Percentiles rank a stretch among this genome's conserved stretches.
Evolutionary conservation across 2,888 invertebrate species (phyloP).

Genomic region (Ischnura elegans): DNA sequence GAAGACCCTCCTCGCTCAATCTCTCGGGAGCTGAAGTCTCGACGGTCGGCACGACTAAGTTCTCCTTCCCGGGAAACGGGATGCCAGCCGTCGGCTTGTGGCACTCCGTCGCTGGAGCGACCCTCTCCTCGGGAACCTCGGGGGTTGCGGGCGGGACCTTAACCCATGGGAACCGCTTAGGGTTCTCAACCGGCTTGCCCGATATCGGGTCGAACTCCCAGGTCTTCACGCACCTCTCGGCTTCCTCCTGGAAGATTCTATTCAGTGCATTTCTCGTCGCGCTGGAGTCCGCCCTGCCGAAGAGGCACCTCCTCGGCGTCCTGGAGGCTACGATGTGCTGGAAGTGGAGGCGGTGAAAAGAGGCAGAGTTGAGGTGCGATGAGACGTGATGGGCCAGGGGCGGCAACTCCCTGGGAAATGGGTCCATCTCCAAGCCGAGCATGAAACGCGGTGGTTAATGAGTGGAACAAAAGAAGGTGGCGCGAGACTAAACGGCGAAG

Average conservation of each 20-base stretch:
- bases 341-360: background rate
- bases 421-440: background rate
- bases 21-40: background rate
- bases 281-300: background rate
- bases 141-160: background rate
- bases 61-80: background rate
- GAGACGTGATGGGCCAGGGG: background rate
- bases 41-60: background rate
- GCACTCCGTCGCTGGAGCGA: background rate
- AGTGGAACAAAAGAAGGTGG: too few relatives aligned
- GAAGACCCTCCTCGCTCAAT: background rate
- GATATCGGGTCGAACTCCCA: constrained; percentile 5
- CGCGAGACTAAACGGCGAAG: background rate
- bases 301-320: constrained; percentile 22
- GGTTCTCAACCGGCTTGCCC: background rate
- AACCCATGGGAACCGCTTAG: constrained; percentile 25
- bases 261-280: too few relatives aligned
- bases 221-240: background rate
- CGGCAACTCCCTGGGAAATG: background rate
- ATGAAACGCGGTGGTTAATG: background rate
- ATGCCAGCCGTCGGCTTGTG: background rate
- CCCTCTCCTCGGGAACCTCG: background rate
- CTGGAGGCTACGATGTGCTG: background rate
- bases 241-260: background rate
- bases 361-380: background rate